A percentile compares a stretch with the other conserved stretches of the same genome.
phyloP scores from a whole-genome alignment of 2,888 invertebrate genomes.

The Isotomurus palustris region DNA sequence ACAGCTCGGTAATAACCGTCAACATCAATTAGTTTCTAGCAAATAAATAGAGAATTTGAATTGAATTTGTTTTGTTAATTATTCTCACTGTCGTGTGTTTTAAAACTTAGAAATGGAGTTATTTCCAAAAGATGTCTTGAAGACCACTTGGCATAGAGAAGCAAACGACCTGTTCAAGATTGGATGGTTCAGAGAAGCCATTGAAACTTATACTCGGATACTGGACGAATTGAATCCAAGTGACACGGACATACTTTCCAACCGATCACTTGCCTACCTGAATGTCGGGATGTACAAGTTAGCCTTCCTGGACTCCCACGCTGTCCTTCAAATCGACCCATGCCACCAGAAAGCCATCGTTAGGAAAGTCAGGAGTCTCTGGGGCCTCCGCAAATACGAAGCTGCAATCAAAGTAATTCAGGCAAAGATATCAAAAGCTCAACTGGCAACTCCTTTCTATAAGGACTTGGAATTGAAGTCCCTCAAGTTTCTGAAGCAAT shows the following conservation, averaged over 20 bases:
- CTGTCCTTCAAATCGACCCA: background rate
- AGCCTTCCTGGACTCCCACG: background rate
- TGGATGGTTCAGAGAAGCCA: no score
- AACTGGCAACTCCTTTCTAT: background rate
- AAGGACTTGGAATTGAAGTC: background rate
- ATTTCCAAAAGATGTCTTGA: no score
- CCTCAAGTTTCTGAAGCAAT: background rate
- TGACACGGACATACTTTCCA: background rate
- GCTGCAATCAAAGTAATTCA: background rate
- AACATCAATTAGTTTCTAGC: no score
- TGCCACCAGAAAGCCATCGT: background rate
- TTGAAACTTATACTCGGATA: no score
- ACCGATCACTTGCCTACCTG: background rate
- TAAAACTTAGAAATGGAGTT: no score
- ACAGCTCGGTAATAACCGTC: no score
- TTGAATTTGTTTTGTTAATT: no score
- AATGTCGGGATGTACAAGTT: background rate
- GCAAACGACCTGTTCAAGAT: no score
- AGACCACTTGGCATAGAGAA: no score
- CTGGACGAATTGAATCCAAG: background rate
- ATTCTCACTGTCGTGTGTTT: no score
- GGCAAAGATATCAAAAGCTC: background rate
- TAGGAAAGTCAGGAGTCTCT: constrained; percentile 1
- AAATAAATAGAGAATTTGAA: no score
- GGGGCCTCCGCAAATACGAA: background rate